Evolutionary conservation across 2,797 vertebrate species (phyloP).

Genomic region (Muscicapa striata): DNA sequence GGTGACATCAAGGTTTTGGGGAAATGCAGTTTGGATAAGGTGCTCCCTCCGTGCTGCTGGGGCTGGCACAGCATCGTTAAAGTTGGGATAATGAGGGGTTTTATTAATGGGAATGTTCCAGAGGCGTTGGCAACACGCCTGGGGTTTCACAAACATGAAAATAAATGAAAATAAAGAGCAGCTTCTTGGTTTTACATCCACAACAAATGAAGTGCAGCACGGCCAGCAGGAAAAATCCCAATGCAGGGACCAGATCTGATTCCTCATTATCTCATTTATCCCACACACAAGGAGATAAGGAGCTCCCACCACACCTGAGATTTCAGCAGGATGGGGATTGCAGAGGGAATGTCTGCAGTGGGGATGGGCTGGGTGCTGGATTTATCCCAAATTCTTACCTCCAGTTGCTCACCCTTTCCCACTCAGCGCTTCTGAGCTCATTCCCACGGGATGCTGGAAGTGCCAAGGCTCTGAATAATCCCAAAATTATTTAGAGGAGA

Average conservation of each 20-base stretch:
- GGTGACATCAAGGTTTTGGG: background rate
- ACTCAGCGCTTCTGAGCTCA: background rate
- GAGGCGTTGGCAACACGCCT: background rate
- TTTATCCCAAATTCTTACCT: background rate
- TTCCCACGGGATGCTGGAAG: background rate
- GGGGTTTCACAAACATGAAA: background rate
- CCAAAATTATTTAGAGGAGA: background rate
- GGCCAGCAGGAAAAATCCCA: background rate
- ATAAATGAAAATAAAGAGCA: constrained; percentile 15
- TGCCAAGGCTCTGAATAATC: background rate
- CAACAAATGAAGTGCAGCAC: background rate
- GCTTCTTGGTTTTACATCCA: background rate
- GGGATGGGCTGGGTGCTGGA: background rate
- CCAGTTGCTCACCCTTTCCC: background rate
- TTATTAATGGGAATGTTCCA: constrained; percentile 29
- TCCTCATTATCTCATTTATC: background rate
- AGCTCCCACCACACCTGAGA: background rate
- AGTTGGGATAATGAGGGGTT: background rate
- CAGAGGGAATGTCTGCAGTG: background rate
- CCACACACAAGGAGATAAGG: background rate
- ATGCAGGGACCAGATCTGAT: background rate
- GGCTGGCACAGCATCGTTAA: background rate
- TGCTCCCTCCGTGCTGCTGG: background rate
- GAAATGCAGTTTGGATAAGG: background rate
- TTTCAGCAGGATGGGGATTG: background rate